phyloP scores from a whole-genome alignment of 2,797 vertebrate species.

The Sebastes matsubarae region DNA sequence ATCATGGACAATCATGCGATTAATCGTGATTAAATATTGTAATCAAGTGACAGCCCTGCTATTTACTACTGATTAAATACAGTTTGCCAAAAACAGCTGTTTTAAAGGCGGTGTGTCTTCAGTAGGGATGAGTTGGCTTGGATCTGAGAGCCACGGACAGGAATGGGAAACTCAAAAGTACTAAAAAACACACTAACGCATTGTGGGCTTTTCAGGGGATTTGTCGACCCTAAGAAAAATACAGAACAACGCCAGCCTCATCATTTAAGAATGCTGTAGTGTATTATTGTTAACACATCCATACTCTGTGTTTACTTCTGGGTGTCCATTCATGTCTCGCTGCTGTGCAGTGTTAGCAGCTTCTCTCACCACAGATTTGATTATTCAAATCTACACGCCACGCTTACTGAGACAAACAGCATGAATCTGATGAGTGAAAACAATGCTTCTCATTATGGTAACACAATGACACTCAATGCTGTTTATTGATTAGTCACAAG shows the following conservation, averaged over 20 bases:
- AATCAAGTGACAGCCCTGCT: too few relatives aligned
- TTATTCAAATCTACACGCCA: constrained; percentile 28
- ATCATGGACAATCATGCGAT: too few relatives aligned
- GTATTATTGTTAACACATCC: not conserved
- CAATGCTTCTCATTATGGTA: constrained; percentile 16
- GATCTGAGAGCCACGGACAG: not conserved
- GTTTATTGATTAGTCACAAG: constrained; percentile 2
- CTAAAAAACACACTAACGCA: not conserved
- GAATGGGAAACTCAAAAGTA: not conserved
- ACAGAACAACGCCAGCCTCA: not conserved
- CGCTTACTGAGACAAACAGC: constrained; percentile 12
- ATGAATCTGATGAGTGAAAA: constrained; percentile 9
- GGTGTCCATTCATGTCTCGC: not conserved
- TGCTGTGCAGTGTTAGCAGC: not conserved
- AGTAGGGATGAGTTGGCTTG: not conserved
- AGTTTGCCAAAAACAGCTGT: not conserved
- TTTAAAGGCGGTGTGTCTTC: not conserved
- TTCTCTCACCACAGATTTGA: constrained; percentile 21
- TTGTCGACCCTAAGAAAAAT: not conserved
- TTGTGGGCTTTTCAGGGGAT: not conserved
- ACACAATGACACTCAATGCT: not conserved
- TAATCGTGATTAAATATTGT: too few relatives aligned
- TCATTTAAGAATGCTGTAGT: not conserved
- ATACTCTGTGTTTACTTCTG: not conserved
- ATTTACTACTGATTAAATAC: not conserved